Evolutionary conservation across 2,888 invertebrate genomes (phyloP), one percentile per base, ranked within the genome.

Genomic region (Blastobasis adustella): DNA sequence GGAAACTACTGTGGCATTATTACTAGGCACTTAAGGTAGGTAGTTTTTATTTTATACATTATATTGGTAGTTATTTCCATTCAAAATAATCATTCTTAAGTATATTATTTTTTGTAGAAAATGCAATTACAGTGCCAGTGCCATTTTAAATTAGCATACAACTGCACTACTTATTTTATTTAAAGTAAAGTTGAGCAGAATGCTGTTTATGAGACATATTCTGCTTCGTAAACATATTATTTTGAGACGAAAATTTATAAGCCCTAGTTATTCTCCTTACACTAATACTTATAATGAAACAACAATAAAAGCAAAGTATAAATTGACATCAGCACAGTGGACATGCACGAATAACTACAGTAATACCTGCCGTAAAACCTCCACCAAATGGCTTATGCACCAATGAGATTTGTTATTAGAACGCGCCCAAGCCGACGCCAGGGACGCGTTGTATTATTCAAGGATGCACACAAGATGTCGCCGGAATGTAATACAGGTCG

Each of bases 401-500:
- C 23, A 23, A 23, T 23, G 23, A 23, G 23, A 23, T 23, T 23
- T 23, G 23, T 23, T 23, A 23, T 23, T 23, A 23, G 23, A 23
- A 23, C 3, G 23, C 23, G 23, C 23, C 2, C 50, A 56, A 54
- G 50, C 42, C 49, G 49, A 56, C 57, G 49, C 49, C 58, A 50
- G 58, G 58, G 65, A 23, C 62, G 23, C 23, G 23, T 67, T 62
- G 61, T 67, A 58, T 58, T 62, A 67, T 67, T 62, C 59, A 51
- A 54, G 55, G 66, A 58, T 63, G 58, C 64, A 62, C 62, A 65
- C 65, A 69, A 69, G 66, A 71, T 66, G 65, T 64, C 63, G 59
- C 23, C 55, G 69, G 77, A 77, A 78, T 78, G 76, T 75, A 73
- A 76, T 79, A 76, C 69, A 72, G 72, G 73, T 76, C 68, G 70